phyloP scores from a whole-genome alignment of 2,113 vertebrate species.

The Barnardius zonarius region DNA sequence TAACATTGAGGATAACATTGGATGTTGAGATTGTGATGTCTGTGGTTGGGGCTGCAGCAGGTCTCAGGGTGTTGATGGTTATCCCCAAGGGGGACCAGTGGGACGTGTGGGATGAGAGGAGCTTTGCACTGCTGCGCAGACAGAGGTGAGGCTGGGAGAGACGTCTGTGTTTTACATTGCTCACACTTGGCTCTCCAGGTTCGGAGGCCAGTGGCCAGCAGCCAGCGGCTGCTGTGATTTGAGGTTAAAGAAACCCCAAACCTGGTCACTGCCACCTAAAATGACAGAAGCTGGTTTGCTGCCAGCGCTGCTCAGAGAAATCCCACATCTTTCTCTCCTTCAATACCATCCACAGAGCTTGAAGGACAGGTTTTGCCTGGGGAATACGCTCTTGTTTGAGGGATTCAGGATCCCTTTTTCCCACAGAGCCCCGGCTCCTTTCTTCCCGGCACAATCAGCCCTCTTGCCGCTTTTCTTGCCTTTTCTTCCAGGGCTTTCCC shows the following conservation, averaged over 20 bases:
- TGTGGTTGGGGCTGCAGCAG: rapidly evolving
- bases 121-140: neutral
- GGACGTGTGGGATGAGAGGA: rapidly evolving
- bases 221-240: neutral
- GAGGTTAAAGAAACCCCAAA: neutral
- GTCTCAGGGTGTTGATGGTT: neutral
- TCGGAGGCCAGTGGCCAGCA: neutral
- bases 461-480: constrained; percentile 21
- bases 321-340: neutral
- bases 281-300: neutral
- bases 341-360: neutral
- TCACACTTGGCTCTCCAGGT: neutral
- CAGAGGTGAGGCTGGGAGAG: neutral
- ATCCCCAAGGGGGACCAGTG: neutral
- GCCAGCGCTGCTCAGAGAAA: neutral
- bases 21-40: neutral
- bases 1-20: neutral
- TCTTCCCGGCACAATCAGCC: constrained; percentile 39
- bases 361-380: constrained; percentile 20
- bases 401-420: constrained; percentile 46
- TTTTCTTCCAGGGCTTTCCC: constrained; percentile 62
- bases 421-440: constrained; percentile 28
- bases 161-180: neutral
- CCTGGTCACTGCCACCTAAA: neutral
- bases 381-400: constrained; percentile 22